A percentile compares a stretch with the other conserved stretches of the same genome.
Evolutionary conservation across 2,113 vertebrate species (phyloP).

Genomic region (Octodon degus): DNA sequence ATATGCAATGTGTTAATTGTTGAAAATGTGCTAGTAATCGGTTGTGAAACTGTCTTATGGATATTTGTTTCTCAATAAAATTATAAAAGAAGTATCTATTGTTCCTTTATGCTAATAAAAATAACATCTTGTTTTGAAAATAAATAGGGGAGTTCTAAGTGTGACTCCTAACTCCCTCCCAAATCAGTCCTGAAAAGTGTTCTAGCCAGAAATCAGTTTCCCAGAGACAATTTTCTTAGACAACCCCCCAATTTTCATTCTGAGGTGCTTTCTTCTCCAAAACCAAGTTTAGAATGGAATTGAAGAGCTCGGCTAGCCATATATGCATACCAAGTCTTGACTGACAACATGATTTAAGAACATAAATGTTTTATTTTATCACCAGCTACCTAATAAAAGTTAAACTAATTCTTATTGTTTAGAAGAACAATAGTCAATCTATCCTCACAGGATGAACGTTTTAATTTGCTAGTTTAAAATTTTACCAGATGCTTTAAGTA

Average conservation of each 20-base stretch:
- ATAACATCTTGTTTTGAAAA: background rate
- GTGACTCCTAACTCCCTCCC: background rate
- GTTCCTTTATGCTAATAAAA: background rate
- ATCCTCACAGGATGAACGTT: background rate
- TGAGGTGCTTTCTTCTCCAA: slow-evolving; percentile 1
- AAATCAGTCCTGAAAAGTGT: slow-evolving; percentile 10
- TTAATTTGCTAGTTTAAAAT: slow-evolving; percentile 50
- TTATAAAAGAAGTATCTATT: background rate
- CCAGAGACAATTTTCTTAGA: background rate
- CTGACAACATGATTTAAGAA: background rate
- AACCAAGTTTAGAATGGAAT: background rate
- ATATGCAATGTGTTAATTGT: too few species aligned
- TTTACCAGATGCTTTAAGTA: background rate
- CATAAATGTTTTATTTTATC: slow-evolving; percentile 12
- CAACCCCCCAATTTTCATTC: background rate
- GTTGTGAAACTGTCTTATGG: too few species aligned
- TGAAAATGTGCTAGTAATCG: too few species aligned
- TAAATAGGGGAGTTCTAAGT: background rate
- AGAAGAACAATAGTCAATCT: slow-evolving; percentile 33
- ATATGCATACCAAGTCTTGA: background rate
- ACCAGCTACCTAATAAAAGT: background rate
- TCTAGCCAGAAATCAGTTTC: background rate
- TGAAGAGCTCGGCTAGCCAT: background rate
- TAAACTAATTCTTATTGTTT: slow-evolving; percentile 11
- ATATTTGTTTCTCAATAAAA: too few species aligned